Base-by-base conservation (phyloP, 2,888 invertebrate genomes). In the Abrostola triplasia region DNA sequence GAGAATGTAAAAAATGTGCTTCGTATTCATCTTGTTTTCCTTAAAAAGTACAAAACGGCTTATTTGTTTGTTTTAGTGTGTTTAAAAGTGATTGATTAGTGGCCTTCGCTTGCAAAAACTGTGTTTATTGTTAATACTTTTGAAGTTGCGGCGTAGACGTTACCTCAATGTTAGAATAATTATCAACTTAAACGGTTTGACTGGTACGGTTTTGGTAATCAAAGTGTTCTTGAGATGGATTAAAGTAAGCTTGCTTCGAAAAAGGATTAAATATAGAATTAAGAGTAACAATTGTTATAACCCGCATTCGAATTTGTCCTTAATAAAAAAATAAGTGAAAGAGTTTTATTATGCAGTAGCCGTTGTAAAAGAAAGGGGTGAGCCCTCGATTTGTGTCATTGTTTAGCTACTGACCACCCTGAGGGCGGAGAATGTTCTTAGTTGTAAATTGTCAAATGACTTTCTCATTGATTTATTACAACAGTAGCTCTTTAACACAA, bases 291-390 rank as follows among this genome's bases (percentile, higher is more conserved):
- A 59, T 59, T 57, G 11, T 55, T 44, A 24, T 13, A 53, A 58
- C 76, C 72, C 71, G 77, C 77, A 79, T 73, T 73, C 67, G 61
- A 64, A 70, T 76, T 77, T 70, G 71, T 63, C 70, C 64, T 70
- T 64, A 62, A 58, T 48, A 63, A 75, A 77, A 72, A 66, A 69
- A 36, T 58, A 52, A 44, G 60, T 84, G 85, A 90, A 88, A 90
- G 77, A 85, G 84, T 87, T 92, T 92, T 91, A 92, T 89, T 83
- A 84, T 76, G 79, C 89, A 90, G 93, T 92, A 93, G 93, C 90
- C 70, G 70, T 79, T 80, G 78, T 87, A 86, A 87, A 88, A 85
- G 88, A 90, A 91, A 91, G 88, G 87, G 85, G 81, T 88, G 74
- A 80, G 75, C 83, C 77, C 81, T 85, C 80, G 73, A 84, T 71